Evolutionary conservation across 2,888 invertebrate genomes (phyloP).

Genomic region (Byasa hedistus): DNA sequence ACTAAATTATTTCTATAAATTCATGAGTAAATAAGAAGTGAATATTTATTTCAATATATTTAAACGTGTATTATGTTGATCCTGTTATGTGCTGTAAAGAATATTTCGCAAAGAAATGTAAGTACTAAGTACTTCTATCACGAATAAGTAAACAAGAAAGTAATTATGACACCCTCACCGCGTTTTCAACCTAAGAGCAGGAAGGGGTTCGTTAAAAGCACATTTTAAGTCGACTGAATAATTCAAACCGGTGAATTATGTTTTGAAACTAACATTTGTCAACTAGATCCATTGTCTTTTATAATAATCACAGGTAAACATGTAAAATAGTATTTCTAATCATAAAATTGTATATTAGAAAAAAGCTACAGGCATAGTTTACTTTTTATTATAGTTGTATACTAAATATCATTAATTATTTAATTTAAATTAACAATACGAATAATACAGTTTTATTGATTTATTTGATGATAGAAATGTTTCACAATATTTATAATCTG

Average conservation of each 20-base stretch:
- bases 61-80: neutral
- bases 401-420: neutral
- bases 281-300: neutral
- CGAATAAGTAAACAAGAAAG: conserved; percentile 14
- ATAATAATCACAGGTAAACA: neutral
- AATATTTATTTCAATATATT: neutral
- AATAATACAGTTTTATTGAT: too few species aligned
- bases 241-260: conserved; percentile 20
- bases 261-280: conserved; percentile 10
- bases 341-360: neutral
- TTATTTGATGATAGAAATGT: too few species aligned
- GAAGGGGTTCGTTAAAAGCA: conserved; percentile 24
- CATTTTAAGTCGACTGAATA: conserved; percentile 23
- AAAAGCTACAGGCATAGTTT: neutral
- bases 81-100: neutral
- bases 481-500: neutral
- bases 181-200: conserved; percentile 5
- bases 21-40: too few species aligned
- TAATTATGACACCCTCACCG: conserved; percentile 26
- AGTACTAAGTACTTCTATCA: conserved; percentile 1
- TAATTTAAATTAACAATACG: too few species aligned
- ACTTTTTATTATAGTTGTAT: neutral
- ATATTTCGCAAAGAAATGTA: neutral
- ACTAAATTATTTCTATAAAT: too few species aligned
- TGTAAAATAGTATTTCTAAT: neutral